A percentile compares a stretch with the other conserved stretches of the same genome.
Evolutionary conservation across 2,888 invertebrate genomes (phyloP).

Genomic region (Standfussiana lucernea): DNA sequence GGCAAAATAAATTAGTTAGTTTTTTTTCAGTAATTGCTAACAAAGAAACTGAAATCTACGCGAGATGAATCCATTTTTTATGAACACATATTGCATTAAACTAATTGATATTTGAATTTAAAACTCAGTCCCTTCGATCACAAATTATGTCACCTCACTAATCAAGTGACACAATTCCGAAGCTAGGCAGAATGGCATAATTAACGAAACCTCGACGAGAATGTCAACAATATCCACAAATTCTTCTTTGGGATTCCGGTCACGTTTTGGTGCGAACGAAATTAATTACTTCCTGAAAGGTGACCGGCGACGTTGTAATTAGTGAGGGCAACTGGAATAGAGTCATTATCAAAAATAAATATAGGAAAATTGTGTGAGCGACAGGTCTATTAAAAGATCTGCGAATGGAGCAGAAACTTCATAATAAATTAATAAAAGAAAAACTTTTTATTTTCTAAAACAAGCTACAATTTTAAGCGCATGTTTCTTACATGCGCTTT

Average conservation of each 20-base stretch:
- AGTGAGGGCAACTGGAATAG: conserved; percentile 49
- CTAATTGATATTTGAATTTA: background rate
- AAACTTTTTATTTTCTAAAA: no score
- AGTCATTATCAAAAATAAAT: conserved; percentile 50
- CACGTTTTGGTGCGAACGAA: conserved; percentile 67
- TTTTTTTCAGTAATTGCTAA: background rate
- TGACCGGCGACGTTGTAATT: conserved; percentile 59
- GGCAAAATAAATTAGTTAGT: background rate
- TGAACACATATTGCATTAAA: background rate
- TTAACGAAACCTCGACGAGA: conserved; percentile 62
- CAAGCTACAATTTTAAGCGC: no score
- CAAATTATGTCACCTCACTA: conserved; percentile 30
- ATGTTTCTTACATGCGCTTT: no score
- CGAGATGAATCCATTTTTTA: background rate
- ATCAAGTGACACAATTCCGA: conserved; percentile 52
- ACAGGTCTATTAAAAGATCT: conserved; percentile 28
- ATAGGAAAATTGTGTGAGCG: conserved; percentile 33
- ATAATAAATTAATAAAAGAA: no score
- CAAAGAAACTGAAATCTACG: background rate
- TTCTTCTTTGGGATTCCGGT: conserved; percentile 62
- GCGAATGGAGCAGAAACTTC: conserved; percentile 2
- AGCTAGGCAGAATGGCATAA: conserved; percentile 51
- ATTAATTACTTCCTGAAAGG: conserved; percentile 66
- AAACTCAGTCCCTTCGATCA: background rate
- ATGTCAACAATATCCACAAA: conserved; percentile 64